Conservation (phyloP, 2,888 invertebrate species). For the Acrobasis consociella region DNA sequence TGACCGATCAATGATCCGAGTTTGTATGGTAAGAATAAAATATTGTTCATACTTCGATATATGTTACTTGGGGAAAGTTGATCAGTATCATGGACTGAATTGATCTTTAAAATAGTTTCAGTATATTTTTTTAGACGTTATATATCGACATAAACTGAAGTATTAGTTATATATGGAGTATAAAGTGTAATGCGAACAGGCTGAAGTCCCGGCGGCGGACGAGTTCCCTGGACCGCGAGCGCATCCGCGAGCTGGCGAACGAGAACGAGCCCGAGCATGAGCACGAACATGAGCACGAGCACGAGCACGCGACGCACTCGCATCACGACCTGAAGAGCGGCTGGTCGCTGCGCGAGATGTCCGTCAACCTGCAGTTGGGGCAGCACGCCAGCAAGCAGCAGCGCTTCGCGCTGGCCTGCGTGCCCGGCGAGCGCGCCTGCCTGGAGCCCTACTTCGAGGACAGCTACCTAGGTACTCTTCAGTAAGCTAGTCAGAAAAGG, state of each 20-base stretch:
- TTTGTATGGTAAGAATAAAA: too few relatives aligned
- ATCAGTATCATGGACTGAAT: too few relatives aligned
- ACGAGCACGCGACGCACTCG: background rate
- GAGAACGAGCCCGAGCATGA: too few relatives aligned
- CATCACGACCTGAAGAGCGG: slow-evolving; percentile 20
- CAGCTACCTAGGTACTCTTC: slow-evolving; percentile 51
- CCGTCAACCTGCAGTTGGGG: slow-evolving; percentile 48
- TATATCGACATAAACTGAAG: too few relatives aligned
- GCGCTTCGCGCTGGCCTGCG: slow-evolving; percentile 45
- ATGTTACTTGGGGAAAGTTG: too few relatives aligned
- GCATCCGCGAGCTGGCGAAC: too few relatives aligned
- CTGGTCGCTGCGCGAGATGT: slow-evolving; percentile 43
- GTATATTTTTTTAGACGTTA: too few relatives aligned
- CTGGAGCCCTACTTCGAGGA: slow-evolving; percentile 62
- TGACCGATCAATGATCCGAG: too few relatives aligned
- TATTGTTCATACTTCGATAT: too few relatives aligned
- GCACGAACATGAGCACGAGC: background rate
- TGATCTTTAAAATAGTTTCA: too few relatives aligned
- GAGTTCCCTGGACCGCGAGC: background rate
- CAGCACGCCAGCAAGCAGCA: slow-evolving; percentile 30
- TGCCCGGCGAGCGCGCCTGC: slow-evolving; percentile 57
- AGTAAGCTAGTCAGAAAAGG: too few relatives aligned
- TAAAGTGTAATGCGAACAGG: background rate
- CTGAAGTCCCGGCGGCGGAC: background rate
- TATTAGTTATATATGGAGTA: background rate